phyloP scores from a whole-genome alignment of 2,113 vertebrate genomes.

The Aix galericulata region DNA sequence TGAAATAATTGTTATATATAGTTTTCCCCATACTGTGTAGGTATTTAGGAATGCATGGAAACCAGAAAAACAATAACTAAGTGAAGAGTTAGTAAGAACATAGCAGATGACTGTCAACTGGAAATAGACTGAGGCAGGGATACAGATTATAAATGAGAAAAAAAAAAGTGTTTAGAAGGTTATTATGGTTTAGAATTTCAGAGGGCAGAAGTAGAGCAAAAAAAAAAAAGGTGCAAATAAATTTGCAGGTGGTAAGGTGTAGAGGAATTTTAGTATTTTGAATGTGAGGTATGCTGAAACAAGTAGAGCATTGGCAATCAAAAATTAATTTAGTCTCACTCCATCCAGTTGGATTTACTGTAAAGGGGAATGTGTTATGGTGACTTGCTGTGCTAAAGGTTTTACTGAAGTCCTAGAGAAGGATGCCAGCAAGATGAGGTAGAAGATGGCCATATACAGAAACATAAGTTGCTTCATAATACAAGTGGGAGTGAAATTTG shows the following conservation, averaged over 20 bases:
- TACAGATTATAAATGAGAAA: not conserved
- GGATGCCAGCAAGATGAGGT: not conserved
- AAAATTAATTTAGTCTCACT: not conserved
- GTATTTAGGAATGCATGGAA: not conserved
- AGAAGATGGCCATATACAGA: not conserved
- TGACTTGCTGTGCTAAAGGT: not conserved
- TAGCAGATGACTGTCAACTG: not conserved
- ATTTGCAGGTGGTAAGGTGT: not conserved
- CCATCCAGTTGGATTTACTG: not conserved
- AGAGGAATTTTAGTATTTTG: not conserved
- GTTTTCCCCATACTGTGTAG: fast-evolving
- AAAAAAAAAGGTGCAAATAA: not conserved
- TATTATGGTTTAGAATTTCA: not conserved
- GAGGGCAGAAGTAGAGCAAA: not conserved
- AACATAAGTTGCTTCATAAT: not conserved
- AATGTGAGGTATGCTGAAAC: not conserved
- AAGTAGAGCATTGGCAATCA: not conserved
- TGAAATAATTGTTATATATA: not conserved
- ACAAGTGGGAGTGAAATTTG: not conserved
- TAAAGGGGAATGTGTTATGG: not conserved
- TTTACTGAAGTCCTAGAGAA: not conserved
- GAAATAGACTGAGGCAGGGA: not conserved
- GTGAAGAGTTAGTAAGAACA: not conserved
- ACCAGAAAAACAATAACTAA: not conserved
- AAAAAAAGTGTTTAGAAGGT: not conserved